phyloP scores from a whole-genome alignment of 2,888 invertebrate genomes.

The Acanthosepion pharaonis region DNA sequence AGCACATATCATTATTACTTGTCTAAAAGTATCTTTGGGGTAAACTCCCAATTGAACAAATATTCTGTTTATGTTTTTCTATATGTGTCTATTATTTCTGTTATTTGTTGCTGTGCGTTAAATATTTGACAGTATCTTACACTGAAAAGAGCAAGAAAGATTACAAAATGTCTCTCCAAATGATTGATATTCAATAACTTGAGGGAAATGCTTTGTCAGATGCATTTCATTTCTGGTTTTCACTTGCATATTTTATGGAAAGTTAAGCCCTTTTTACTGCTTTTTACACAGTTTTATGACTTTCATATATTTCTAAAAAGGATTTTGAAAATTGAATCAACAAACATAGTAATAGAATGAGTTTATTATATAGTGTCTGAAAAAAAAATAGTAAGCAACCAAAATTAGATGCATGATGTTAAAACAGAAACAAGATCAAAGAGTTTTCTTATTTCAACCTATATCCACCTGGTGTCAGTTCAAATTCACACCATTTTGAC shows the following conservation, averaged over 20 bases:
- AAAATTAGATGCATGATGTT: too few relatives aligned
- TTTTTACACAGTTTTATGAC: background rate
- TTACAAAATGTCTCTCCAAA: background rate
- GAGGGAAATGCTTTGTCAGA: background rate
- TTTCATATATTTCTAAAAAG: too few relatives aligned
- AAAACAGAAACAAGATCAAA: too few relatives aligned
- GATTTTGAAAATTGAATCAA: too few relatives aligned
- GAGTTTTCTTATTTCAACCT: too few relatives aligned
- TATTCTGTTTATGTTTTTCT: background rate
- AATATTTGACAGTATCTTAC: background rate
- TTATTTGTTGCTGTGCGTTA: background rate
- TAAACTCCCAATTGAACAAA: background rate
- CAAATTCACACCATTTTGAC: too few relatives aligned
- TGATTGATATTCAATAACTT: background rate
- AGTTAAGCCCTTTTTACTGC: background rate
- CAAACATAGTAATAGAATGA: too few relatives aligned
- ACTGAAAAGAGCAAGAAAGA: background rate
- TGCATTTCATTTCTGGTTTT: background rate
- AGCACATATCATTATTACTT: background rate
- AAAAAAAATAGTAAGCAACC: too few relatives aligned
- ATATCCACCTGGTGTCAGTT: too few relatives aligned
- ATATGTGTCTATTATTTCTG: background rate
- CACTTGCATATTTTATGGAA: background rate
- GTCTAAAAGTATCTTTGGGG: background rate
- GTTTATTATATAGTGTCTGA: too few relatives aligned